phyloP scores from a whole-genome alignment of 1,140 invertebrate genomes.

The Drosophila kikkawai region DNA sequence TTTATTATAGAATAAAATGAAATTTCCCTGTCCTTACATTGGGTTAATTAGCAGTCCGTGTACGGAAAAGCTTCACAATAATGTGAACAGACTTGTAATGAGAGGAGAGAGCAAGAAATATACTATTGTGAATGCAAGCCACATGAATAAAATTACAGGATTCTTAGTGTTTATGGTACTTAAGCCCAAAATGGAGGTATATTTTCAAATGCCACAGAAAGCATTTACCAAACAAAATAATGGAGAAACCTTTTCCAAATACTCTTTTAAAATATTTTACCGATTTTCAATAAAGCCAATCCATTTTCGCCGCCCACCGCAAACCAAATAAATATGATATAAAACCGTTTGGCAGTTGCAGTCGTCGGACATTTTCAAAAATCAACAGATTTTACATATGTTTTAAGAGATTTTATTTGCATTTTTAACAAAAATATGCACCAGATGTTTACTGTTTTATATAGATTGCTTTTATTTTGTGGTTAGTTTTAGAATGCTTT shows the following conservation, averaged over 20 bases:
- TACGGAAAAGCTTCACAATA: not conserved
- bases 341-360: not conserved
- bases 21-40: not conserved
- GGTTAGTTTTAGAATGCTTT: constrained; percentile 25
- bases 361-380: not conserved
- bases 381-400: not conserved
- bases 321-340: not conserved
- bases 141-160: not conserved
- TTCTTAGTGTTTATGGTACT: not conserved
- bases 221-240: not conserved
- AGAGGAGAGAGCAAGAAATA: not conserved
- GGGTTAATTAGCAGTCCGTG: not conserved
- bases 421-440: not conserved
- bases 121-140: not conserved
- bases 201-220: not conserved
- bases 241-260: not conserved
- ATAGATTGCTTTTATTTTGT: constrained; percentile 3
- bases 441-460: not conserved
- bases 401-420: not conserved
- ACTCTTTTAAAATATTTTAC: not conserved
- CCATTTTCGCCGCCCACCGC: not conserved
- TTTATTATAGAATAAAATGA: not conserved
- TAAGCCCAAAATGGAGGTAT: not conserved
- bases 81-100: constrained; percentile 3
- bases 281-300: not conserved